Percentiles rank a stretch among this genome's conserved stretches.
These are phyloP conservation scores for Bombus pyrosoma DNA, from an alignment of 1,140 invertebrate genomes.

Conservation along the genomic window DNA sequence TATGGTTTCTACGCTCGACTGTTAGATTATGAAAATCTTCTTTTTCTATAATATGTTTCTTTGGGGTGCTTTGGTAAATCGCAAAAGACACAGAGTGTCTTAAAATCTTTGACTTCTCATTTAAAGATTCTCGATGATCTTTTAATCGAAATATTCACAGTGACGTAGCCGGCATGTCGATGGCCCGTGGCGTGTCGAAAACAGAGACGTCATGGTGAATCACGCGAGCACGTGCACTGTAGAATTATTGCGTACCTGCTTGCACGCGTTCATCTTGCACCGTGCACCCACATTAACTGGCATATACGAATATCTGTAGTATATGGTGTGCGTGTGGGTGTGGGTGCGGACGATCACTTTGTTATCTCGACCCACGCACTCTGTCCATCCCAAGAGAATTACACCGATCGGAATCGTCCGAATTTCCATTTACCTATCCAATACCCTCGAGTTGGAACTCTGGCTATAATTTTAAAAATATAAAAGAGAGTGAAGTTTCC, in stretches of 20 bases:
- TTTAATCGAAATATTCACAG: not conserved
- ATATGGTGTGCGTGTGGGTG: not conserved
- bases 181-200: constrained; percentile 30
- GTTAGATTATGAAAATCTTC: too few relatives aligned
- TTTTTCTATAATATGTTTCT: not conserved
- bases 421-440: constrained; percentile 22
- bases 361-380: constrained; percentile 36
- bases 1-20: too few relatives aligned
- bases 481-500: not conserved
- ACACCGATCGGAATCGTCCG: not conserved
- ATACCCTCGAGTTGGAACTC: not conserved
- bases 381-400: constrained; percentile 10
- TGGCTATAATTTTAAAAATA: not conserved
- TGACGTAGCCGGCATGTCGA: not conserved
- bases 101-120: not conserved
- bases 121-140: not conserved
- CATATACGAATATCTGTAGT: not conserved
- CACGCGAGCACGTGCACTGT: constrained; percentile 47
- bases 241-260: constrained; percentile 59
- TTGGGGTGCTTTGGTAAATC: too few relatives aligned
- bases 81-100: not conserved
- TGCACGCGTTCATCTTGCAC: constrained; percentile 54
- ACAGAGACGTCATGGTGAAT: constrained; percentile 43
- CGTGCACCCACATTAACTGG: constrained; percentile 38
- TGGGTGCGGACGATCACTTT: constrained; percentile 39